phyloP scores from a whole-genome alignment of 1,140 invertebrate species.

The Orius insidiosus region DNA sequence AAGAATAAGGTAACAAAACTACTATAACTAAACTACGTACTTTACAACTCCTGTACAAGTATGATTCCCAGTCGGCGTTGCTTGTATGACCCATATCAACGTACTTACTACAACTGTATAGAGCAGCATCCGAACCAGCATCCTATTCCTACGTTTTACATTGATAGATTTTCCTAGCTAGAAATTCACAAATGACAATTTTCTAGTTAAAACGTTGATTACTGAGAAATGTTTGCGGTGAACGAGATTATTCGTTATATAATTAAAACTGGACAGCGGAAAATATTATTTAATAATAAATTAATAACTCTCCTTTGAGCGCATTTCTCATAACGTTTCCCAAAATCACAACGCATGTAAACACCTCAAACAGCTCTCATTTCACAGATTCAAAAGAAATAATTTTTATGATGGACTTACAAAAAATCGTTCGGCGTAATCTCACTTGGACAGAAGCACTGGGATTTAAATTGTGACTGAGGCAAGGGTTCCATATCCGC shows the following conservation, averaged over 20 bases:
- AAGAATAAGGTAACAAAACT: constrained; percentile 22
- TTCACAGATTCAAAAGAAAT: too few species aligned
- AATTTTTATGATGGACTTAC: too few species aligned
- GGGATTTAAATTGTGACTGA: constrained; percentile 7
- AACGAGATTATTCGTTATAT: not conserved
- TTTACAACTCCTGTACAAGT: constrained; percentile 15
- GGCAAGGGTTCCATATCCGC: not conserved
- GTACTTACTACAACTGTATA: not conserved
- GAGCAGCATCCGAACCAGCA: constrained; percentile 6
- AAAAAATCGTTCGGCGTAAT: too few species aligned
- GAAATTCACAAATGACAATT: not conserved
- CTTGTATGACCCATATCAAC: constrained; percentile 1
- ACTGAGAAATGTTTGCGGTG: not conserved
- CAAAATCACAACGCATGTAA: too few species aligned
- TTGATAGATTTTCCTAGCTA: too few species aligned
- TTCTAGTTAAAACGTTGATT: too few species aligned
- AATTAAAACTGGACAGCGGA: not conserved
- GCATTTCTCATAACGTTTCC: too few species aligned
- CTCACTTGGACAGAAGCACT: constrained; percentile 1
- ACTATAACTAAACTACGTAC: constrained; percentile 10
- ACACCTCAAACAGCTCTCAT: too few species aligned
- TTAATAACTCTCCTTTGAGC: too few species aligned
- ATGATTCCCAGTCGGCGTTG: constrained; percentile 12
- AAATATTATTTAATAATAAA: not conserved
- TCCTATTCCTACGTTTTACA: not conserved